phyloP scores from a whole-genome alignment of 2,797 vertebrate genomes.

The Molossus alvarezi region DNA sequence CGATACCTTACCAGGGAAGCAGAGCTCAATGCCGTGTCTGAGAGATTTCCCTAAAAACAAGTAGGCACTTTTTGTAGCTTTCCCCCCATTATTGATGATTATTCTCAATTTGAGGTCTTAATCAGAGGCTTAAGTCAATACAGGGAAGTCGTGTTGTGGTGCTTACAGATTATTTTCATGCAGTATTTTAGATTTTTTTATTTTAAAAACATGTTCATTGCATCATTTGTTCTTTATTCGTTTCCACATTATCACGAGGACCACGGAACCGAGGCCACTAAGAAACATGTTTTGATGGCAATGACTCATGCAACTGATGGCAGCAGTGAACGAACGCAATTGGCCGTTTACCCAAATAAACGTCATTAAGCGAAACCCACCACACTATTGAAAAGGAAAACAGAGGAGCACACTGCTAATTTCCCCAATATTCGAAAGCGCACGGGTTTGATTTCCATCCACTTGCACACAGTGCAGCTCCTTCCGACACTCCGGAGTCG shows the following conservation, averaged over 20 bases:
- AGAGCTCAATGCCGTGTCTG: background rate
- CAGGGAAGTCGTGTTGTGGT: background rate
- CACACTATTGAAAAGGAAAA: background rate
- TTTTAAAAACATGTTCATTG: background rate
- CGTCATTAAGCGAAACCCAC: background rate
- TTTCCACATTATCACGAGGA: background rate
- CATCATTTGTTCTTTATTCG: background rate
- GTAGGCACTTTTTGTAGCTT: background rate
- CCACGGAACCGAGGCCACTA: background rate
- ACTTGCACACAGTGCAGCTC: background rate
- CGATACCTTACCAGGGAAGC: background rate
- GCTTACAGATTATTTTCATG: background rate
- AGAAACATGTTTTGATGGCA: slow-evolving; percentile 41
- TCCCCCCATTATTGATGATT: background rate
- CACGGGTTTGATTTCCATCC: background rate
- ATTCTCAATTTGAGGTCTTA: background rate
- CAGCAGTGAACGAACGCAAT: background rate
- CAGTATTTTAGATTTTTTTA: background rate
- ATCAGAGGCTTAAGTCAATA: background rate
- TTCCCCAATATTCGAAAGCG: background rate
- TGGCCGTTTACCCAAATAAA: slow-evolving; percentile 24
- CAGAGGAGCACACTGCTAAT: background rate
- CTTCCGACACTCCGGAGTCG: slow-evolving; percentile 13
- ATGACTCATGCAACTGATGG: background rate
- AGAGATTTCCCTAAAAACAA: background rate